Evolutionary conservation across 2,888 invertebrate species (phyloP).

Genomic region (Dicyrtomina minuta): DNA sequence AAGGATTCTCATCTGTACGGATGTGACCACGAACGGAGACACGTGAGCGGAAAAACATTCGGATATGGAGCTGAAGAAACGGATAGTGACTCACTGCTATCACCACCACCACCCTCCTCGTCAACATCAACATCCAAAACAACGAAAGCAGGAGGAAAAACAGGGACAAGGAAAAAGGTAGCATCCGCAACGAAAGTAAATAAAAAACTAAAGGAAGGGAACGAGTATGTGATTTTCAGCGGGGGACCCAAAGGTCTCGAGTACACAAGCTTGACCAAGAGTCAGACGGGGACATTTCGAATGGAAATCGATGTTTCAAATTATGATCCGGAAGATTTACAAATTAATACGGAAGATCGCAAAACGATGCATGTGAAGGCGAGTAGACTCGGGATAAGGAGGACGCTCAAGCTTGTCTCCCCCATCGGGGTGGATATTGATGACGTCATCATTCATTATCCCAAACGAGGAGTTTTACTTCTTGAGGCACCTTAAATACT

Average conservation of each 20-base stretch:
- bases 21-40: no score
- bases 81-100: no score
- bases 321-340: conserved; percentile 17
- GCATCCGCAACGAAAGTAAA: no score
- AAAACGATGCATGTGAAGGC: conserved; percentile 30
- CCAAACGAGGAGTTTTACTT: conserved; percentile 10
- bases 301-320: conserved; percentile 24
- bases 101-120: no score
- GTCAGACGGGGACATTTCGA: conserved; percentile 18
- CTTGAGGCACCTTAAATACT: conserved; percentile 23
- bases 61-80: no score
- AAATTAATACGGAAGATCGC: conserved; percentile 15
- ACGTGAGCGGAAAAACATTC: no score
- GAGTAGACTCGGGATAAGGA: not conserved
- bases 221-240: conserved; percentile 25
- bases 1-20: no score
- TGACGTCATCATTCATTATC: conserved; percentile 14
- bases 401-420: conserved; percentile 16
- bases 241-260: conserved; percentile 23
- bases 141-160: no score
- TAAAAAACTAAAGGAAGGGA: no score
- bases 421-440: conserved; percentile 24
- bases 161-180: no score
- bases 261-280: conserved; percentile 19
- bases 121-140: no score